Base-by-base conservation (phyloP, 2,797 vertebrate genomes). In the Nyctalus aviator region DNA sequence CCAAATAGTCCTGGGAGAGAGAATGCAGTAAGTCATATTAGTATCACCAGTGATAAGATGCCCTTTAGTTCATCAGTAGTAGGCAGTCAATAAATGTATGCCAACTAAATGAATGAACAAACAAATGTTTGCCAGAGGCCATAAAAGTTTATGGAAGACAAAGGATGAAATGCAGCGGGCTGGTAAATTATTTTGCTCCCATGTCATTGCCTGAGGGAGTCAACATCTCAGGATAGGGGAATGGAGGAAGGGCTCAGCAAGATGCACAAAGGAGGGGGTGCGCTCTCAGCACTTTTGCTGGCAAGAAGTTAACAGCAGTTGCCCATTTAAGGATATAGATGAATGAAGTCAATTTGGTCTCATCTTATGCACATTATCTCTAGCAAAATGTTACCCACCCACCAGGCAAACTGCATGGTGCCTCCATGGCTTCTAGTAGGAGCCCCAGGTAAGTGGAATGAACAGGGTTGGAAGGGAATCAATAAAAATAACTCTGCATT, bases 101-200 rank as follows among this genome's bases (percentile, higher is more conserved):
- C 35, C 41, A 69, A 32, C 35, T 83, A 68, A 86, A 77, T 46
- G 41, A 96, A 78, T 46, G 35, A 91, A 32, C 86, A 13, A 84
- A 32, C 27, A 81, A 91, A 66, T 53, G 25, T 50, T 93, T 91
- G 20, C 23, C 64, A 66, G 77, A 25, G 12, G 53, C 71, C 71
- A 20, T 41, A 62, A 8, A 76, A 53, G 18, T 64, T 50, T 69
- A 30, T 17, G 32, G 62, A 76, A 15, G 8, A 62, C n/a, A 27
- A 44, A 69, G 2, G 44, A 53, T 79, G 75, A 72, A 95, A 84
- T 46, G 27, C 25, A 55, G 21, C 8, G 14, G 25, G 20, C 12
- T 85, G 20, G 6, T 85, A 66, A 53, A 6, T 71, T 84, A 20
- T 53, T 95, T 35, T 62, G 12, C 66, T 87, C 41, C 12, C 27